Conservation (phyloP, 2,888 invertebrate species). For the Pyrrhosoma nymphula region DNA sequence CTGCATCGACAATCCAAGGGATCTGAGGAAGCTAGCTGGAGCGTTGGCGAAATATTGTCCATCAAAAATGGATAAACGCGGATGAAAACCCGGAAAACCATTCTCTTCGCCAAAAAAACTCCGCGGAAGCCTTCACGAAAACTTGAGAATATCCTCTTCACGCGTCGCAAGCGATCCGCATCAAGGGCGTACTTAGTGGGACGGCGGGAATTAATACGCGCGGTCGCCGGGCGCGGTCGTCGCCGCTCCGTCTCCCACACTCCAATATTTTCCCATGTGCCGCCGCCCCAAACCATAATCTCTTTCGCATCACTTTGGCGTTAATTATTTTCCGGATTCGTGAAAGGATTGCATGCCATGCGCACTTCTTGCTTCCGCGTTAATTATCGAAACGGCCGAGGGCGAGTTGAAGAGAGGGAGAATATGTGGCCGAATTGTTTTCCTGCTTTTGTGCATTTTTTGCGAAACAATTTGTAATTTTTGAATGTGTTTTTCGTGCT, state of each 20-base stretch:
- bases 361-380: background rate
- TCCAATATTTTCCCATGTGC: background rate
- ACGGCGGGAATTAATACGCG: background rate
- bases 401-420: background rate
- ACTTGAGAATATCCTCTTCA: background rate
- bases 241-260: background rate
- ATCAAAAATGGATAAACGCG: too few relatives aligned
- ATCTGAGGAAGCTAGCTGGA: too few relatives aligned
- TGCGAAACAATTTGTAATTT: background rate
- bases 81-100: too few relatives aligned
- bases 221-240: background rate
- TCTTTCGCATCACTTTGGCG: background rate
- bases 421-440: background rate
- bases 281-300: background rate
- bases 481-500: background rate
- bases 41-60: too few relatives aligned
- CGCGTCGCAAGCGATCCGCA: background rate
- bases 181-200: background rate
- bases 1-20: too few relatives aligned
- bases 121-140: too few relatives aligned
- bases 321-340: slow-evolving; percentile 1
- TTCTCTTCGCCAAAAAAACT: too few relatives aligned
- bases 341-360: background rate
- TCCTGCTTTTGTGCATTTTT: background rate
- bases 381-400: background rate